Percentiles rank a stretch among this genome's conserved stretches.
Conservation (phyloP, 2,888 invertebrate species). For the Acrobasis repandana region DNA sequence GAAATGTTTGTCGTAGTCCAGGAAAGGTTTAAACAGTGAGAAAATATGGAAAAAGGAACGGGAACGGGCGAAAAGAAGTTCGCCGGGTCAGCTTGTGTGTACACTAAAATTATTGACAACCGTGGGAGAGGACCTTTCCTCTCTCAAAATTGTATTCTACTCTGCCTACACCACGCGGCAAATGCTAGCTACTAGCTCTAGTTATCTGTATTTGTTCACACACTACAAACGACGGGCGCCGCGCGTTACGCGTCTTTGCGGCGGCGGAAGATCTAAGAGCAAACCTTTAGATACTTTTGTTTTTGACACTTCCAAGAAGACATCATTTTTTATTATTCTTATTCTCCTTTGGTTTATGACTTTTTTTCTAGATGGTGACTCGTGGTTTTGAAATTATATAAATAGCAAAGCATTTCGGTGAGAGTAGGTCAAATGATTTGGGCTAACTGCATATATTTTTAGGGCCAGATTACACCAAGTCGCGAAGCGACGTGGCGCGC, state of each 20-base stretch:
- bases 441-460: not conserved
- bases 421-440: not conserved
- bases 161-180: no score
- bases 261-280: constrained; percentile 37
- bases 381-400: not conserved
- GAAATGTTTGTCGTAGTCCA: no score
- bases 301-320: constrained; percentile 37
- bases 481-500: no score
- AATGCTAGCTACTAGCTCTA: not conserved
- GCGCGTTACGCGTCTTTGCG: constrained; percentile 43
- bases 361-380: not conserved
- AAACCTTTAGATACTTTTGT: constrained; percentile 33
- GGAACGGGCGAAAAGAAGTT: no score
- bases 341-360: not conserved
- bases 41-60: no score
- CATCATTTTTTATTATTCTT: not conserved
- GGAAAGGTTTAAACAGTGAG: no score
- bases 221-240: constrained; percentile 29
- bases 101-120: no score
- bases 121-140: no score
- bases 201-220: not conserved
- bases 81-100: no score
- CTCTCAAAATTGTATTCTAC: no score
- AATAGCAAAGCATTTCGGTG: not conserved
- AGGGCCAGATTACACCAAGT: no score